These are phyloP conservation scores for Tragelaphus imberbis DNA, from an alignment of 2,113 vertebrate species.

Conservation along the genomic window DNA sequence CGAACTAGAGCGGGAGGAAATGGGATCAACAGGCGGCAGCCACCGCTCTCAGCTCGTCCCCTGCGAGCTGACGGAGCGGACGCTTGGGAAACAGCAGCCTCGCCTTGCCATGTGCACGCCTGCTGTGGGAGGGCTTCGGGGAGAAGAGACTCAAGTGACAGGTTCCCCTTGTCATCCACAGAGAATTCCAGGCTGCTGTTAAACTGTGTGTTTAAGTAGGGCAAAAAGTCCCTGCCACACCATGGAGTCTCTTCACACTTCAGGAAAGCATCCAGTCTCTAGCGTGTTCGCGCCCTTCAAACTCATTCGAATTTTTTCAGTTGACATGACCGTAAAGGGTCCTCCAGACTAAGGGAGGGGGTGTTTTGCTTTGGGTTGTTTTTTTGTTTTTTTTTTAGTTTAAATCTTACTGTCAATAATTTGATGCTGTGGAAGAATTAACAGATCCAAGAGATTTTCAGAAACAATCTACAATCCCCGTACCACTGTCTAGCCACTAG, in stretches of 20 bases:
- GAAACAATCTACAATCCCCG: not conserved
- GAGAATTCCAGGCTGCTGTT: not conserved
- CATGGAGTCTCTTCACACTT: not conserved
- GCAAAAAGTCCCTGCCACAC: not conserved
- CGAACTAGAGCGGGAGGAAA: not conserved
- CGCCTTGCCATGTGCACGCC: not conserved
- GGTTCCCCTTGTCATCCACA: not conserved
- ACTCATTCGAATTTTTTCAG: not conserved
- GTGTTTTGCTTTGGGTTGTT: not conserved
- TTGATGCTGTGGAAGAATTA: not conserved
- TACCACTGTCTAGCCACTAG: not conserved
- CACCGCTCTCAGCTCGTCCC: not conserved
- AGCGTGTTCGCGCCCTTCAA: not conserved
- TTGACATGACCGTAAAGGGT: not conserved
- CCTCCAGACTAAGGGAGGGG: not conserved
- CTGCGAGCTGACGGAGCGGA: not conserved
- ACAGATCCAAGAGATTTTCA: not conserved
- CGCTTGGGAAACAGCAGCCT: not conserved
- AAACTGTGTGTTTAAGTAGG: not conserved
- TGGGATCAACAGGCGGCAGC: slow-evolving; percentile 29
- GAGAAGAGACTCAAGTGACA: not conserved
- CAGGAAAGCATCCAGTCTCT: not conserved
- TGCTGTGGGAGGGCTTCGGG: not conserved
- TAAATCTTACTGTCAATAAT: not conserved
- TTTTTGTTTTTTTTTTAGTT: not conserved